Conservation (phyloP, 2,113 vertebrate genomes). For the Symphodus melops region DNA sequence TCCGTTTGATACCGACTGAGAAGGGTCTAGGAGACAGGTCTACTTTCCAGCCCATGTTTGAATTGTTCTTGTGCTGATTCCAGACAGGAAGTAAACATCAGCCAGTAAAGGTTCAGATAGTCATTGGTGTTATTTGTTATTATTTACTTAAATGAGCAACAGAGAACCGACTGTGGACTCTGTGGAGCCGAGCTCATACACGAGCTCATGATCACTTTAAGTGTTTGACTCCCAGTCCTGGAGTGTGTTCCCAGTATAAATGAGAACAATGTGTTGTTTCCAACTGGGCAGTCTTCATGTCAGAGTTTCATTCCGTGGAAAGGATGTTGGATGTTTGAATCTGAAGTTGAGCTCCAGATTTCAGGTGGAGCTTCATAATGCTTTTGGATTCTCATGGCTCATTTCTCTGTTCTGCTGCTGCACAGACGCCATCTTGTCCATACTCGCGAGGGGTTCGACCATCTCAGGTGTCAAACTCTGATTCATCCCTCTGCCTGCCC, state of each 20-base stretch:
- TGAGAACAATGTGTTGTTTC: not conserved
- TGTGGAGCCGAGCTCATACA: too few species aligned
- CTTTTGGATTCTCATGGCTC: constrained; percentile 52
- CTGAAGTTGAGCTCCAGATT: constrained; percentile 1
- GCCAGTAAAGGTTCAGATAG: too few species aligned
- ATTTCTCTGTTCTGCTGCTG: constrained; percentile 82
- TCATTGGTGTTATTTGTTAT: too few species aligned
- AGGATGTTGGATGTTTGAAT: not conserved
- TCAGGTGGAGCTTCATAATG: constrained; percentile 28
- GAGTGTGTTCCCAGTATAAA: constrained; percentile 24
- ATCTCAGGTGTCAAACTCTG: constrained; percentile 83
- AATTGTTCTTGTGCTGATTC: too few species aligned
- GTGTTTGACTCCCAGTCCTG: not conserved
- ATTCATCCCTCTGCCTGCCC: constrained; percentile 40
- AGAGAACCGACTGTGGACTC: too few species aligned
- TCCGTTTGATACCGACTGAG: too few species aligned
- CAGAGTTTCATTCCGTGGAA: not conserved
- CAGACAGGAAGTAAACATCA: too few species aligned
- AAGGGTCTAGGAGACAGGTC: too few species aligned
- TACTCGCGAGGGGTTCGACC: constrained; percentile 82
- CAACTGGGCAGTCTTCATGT: not conserved
- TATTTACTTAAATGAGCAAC: too few species aligned
- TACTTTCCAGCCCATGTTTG: too few species aligned
- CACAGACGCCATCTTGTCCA: constrained; percentile 85
- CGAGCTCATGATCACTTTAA: not conserved